Base-by-base conservation (phyloP, 2,113 vertebrate species). In the Collichthys lucidus region DNA sequence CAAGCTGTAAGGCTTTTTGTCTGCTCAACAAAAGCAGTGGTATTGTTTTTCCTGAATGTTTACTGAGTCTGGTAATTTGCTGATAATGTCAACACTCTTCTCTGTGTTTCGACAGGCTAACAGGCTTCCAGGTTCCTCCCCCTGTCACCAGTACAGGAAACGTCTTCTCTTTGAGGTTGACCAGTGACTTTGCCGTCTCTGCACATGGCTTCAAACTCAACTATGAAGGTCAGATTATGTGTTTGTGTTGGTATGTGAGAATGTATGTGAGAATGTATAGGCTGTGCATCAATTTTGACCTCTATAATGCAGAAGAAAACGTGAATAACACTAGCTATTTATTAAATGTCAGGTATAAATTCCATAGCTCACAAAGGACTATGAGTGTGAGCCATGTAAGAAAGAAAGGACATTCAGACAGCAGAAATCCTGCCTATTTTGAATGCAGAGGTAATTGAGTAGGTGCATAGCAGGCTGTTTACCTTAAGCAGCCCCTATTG, bases 161-260 rank as follows among this genome's bases (percentile, higher is more conserved):
- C 9, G 90, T 94, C 79, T 94, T 94, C 87, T 94, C 93, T 4
- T 69, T 94, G 83, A 91, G 93, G 84, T 65, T 94, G 87, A 94
- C 93, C 83, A 94, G 93, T 46, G 93, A 94, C 87, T 94, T 94
- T 59, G 93, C 93, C 0, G 93, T 94, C 67, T 94, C 93, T 16
- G 93, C 93, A n/a, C 93, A 94, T 20, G 93, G 93, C 82, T 94
- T 94, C 89, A 94, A 93, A 70, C 93, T 94, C 86, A 93, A 91
- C 91, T 94, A 93, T 22, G 93, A 94, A 94, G 93, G 93, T 94
- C 76, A 92, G 90, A 73, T 66, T 11, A 17, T 73, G 63, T 46
- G 46, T 31, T 53, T 59, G n/a, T 46, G 17, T 75, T 69, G 42
- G 11, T 31, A 40, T 75, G 2, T 57, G 29, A 24, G 2, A 57